Conservation (phyloP, 2,888 invertebrate genomes). For the Pyrocoelia pectoralis region DNA sequence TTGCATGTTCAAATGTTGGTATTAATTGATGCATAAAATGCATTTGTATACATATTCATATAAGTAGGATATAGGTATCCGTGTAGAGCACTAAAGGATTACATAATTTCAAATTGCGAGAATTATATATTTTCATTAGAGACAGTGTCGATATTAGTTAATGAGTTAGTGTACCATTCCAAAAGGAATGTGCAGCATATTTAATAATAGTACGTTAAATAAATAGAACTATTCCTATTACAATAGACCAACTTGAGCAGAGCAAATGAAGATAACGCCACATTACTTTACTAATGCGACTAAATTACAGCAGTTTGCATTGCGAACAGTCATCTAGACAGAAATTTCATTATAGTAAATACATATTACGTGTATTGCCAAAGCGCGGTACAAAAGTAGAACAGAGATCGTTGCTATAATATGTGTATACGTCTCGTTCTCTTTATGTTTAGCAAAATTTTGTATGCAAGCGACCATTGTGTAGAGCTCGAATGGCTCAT, state of each 20-base stretch:
- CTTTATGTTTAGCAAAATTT: slow-evolving; percentile 44
- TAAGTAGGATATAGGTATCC: not conserved
- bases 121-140: not conserved
- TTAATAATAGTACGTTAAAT: slow-evolving; percentile 4
- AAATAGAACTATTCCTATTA: slow-evolving; percentile 26
- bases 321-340: slow-evolving; percentile 27
- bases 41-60: not conserved
- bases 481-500: slow-evolving; percentile 51
- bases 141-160: not conserved
- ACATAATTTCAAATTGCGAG: slow-evolving; percentile 8
- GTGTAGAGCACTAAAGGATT: not conserved
- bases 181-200: slow-evolving; percentile 1
- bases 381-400: slow-evolving; percentile 7
- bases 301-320: slow-evolving; percentile 46
- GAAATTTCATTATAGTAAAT: slow-evolving; percentile 24
- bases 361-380: slow-evolving; percentile 8
- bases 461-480: slow-evolving; percentile 53
- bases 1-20: slow-evolving; percentile 19
- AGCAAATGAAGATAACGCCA: slow-evolving; percentile 58
- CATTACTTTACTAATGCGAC: slow-evolving; percentile 52
- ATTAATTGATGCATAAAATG: slow-evolving; percentile 29
- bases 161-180: not conserved
- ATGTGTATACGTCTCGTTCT: slow-evolving; percentile 3
- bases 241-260: slow-evolving; percentile 47
- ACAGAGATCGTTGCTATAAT: slow-evolving; percentile 9